Base-by-base conservation (phyloP, 1,140 invertebrate genomes). In the Trichoplusia ni region DNA sequence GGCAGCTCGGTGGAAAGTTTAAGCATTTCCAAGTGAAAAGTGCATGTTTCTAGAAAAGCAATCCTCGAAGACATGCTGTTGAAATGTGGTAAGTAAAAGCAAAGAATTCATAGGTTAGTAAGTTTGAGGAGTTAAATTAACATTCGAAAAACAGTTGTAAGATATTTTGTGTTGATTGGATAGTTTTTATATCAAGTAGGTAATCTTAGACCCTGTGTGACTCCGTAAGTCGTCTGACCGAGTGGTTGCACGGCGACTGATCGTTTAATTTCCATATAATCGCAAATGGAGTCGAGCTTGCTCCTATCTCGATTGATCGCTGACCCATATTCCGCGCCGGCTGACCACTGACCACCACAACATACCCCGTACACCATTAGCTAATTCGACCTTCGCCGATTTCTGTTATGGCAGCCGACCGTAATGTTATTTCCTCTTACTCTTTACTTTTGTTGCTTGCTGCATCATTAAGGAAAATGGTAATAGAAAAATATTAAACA, bases 191-290 rank as follows among this genome's bases (percentile, higher is more conserved):
- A n/a, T n/a, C n/a, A n/a, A n/a, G n/a, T n/a, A n/a, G n/a, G n/a
- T n/a, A n/a, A n/a, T n/a, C n/a, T n/a, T n/a, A n/a, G n/a, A n/a
- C n/a, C n/a, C n/a, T n/a, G n/a, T n/a, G n/a, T n/a, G n/a, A n/a
- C n/a, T n/a, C n/a, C 18, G 4, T 35, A 51, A 51, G 27, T 27
- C 8, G 44, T 49, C 23, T 51, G 8, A n/a, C 9, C 19, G 33
- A 25, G 51, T 38, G 33, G 19, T 3, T 19, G 35, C 38, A 21
- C 51, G 53, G 53, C 67, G 67, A 47, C 62, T 61, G 72, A 71
- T 73, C 76, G 76, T 76, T 78, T 80, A 80, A 88, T 88, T 86
- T 84, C 74, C 79, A 84, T 89, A 81, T 82, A 83, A 85, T 85
- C 75, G 79, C 76, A 66, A 77, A 49, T 62, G 44, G 16, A 62